phyloP scores from a whole-genome alignment of 2,113 vertebrate genomes.

The Myiopsitta monachus region DNA sequence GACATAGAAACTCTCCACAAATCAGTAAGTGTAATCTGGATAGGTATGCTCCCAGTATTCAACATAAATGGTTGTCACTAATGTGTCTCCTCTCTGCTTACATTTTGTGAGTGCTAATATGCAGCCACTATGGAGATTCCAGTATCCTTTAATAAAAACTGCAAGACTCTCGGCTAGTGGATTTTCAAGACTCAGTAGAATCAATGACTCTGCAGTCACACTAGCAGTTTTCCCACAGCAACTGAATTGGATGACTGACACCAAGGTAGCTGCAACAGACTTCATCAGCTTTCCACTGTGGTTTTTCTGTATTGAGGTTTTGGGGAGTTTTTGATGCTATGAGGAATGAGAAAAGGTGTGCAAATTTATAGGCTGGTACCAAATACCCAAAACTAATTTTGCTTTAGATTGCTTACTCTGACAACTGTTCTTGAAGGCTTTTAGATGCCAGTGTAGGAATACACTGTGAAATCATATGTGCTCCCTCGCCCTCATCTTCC shows the following conservation, averaged over 20 bases:
- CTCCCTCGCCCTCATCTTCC: not conserved
- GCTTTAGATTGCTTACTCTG: not conserved
- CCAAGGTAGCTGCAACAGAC: not conserved
- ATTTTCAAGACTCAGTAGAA: not conserved
- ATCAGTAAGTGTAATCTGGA: not conserved
- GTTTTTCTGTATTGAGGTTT: not conserved
- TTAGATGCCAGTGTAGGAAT: not conserved
- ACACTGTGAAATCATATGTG: not conserved
- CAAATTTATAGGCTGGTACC: not conserved
- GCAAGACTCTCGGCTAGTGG: not conserved
- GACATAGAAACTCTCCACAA: not conserved
- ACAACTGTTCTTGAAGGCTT: not conserved
- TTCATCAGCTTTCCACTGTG: not conserved
- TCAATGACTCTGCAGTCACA: not conserved
- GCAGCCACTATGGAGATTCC: not conserved
- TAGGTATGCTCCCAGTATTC: not conserved
- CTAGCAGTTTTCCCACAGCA: not conserved
- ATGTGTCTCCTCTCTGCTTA: not conserved
- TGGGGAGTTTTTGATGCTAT: fast-evolving
- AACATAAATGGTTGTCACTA: not conserved
- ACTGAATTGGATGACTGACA: not conserved
- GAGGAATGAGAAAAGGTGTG: not conserved
- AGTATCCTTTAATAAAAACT: not conserved
- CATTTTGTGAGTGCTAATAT: not conserved
- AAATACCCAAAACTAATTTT: not conserved